Evolutionary conservation across 2,888 invertebrate genomes (phyloP).

Genomic region (Euplagia quadripunctaria): DNA sequence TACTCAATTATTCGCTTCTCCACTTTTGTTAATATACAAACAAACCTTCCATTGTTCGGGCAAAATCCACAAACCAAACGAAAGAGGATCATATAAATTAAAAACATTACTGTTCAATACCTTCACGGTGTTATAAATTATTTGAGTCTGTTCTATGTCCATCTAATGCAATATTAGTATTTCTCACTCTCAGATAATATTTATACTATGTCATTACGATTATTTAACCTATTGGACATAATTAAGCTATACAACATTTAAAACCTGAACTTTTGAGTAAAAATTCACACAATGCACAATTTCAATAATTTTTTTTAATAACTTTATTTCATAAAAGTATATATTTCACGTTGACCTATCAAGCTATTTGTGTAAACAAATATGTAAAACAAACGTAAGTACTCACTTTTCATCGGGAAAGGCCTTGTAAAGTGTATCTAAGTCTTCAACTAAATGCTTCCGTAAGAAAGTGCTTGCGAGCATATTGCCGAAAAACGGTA

Average conservation of each 20-base stretch:
- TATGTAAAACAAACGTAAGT: not conserved
- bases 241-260: too few species aligned
- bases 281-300: too few species aligned
- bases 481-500: constrained; percentile 74
- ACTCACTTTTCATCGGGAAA: constrained; percentile 74
- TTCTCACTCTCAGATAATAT: not conserved
- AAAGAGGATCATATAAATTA: too few species aligned
- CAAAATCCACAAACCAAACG: not conserved
- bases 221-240: not conserved
- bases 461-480: constrained; percentile 55
- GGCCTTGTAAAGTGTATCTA: constrained; percentile 65
- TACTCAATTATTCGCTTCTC: not conserved
- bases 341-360: not conserved
- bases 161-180: not conserved
- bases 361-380: not conserved
- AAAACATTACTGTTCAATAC: not conserved
- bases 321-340: too few species aligned
- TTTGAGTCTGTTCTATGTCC: not conserved
- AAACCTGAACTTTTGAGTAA: too few species aligned
- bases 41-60: not conserved
- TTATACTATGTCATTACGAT: not conserved
- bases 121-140: not conserved
- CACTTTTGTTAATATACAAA: not conserved
- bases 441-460: constrained; percentile 65
- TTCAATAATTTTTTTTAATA: too few species aligned